Conservation (phyloP, 2,113 vertebrate genomes). For the Pogona vitticeps region DNA sequence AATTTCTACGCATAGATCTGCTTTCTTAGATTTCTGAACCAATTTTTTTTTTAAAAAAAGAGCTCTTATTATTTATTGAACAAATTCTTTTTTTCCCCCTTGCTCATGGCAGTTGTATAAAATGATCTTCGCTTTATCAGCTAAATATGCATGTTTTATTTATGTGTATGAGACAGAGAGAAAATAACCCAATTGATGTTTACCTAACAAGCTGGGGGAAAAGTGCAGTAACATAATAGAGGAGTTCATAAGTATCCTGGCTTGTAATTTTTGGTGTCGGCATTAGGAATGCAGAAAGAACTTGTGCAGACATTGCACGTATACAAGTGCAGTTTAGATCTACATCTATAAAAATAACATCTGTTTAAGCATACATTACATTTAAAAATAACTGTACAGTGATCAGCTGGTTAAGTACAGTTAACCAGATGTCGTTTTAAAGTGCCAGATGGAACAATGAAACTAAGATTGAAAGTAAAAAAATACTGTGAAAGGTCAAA, state of each 20-base stretch:
- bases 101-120: constrained; percentile 88
- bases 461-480: constrained; percentile 98
- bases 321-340: constrained; percentile 86
- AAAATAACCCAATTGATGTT: constrained; percentile 86
- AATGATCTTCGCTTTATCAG: constrained; percentile 91
- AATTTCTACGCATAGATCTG: neutral
- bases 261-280: constrained; percentile 89
- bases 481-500: constrained; percentile 99
- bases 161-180: constrained; percentile 84
- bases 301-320: constrained; percentile 85
- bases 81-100: constrained; percentile 84
- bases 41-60: constrained; percentile 73
- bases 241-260: constrained; percentile 81
- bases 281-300: constrained; percentile 90
- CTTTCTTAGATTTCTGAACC: constrained; percentile 34
- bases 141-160: constrained; percentile 89
- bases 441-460: constrained; percentile 99
- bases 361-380: constrained; percentile 99
- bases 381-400: constrained; percentile 99
- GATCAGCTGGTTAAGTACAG: constrained; percentile 99
- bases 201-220: constrained; percentile 85
- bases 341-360: constrained; percentile 99
- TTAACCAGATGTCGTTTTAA: constrained; percentile 99
- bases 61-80: constrained; percentile 89
- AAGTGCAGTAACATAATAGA: constrained; percentile 83